A percentile compares a stretch with the other conserved stretches of the same genome.
Evolutionary conservation across 2,113 vertebrate species (phyloP).

Genomic region (Thalassoma bifasciatum): DNA sequence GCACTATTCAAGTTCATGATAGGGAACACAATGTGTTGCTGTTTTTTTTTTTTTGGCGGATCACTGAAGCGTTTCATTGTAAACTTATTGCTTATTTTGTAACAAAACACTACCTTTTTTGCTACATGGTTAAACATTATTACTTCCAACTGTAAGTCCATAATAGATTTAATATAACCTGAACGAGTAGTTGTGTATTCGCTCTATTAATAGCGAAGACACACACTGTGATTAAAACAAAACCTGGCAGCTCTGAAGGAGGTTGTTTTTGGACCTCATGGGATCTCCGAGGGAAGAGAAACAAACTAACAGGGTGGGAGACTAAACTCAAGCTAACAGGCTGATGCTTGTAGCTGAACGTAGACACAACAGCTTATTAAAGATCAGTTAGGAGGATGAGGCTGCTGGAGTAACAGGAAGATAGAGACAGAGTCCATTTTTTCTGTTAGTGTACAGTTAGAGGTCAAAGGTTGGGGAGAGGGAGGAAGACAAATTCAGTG

Average conservation of each 20-base stretch:
- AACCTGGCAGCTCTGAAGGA: conserved; percentile 55
- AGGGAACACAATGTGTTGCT: neutral
- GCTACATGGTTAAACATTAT: neutral
- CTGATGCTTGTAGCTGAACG: conserved; percentile 22
- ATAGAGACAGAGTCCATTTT: neutral
- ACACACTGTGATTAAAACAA: conserved; percentile 55
- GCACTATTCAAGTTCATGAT: neutral
- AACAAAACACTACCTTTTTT: neutral
- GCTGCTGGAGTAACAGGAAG: conserved; percentile 2
- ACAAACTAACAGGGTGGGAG: conserved; percentile 26
- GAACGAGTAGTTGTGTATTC: conserved; percentile 28
- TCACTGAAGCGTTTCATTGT: neutral
- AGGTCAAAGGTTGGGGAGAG: neutral
- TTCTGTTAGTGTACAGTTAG: neutral
- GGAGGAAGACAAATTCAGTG: neutral
- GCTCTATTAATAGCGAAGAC: conserved; percentile 38
- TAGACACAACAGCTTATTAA: conserved; percentile 44
- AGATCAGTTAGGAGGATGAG: conserved; percentile 38
- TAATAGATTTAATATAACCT: conserved; percentile 23
- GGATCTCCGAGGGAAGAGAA: conserved; percentile 37
- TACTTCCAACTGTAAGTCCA: conserved; percentile 10
- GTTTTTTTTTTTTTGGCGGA: neutral
- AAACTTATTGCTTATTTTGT: neutral
- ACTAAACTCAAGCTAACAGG: conserved; percentile 35
- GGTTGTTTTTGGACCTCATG: conserved; percentile 40